Base-by-base conservation (phyloP, 2,113 vertebrate species). In the Orcinus orca region DNA sequence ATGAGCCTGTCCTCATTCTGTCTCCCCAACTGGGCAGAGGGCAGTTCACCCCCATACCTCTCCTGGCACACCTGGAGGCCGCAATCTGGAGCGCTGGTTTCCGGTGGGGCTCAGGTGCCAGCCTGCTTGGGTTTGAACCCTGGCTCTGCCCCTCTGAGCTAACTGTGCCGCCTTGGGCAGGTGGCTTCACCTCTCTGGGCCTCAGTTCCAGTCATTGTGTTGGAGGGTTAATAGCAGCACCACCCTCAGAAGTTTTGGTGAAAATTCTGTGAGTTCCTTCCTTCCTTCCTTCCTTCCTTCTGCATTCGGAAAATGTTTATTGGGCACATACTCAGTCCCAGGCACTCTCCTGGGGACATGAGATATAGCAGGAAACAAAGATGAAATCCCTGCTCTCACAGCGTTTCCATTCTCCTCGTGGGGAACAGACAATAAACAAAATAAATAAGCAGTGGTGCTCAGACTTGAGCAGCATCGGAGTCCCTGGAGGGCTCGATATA, bases 161-260 rank as follows among this genome's bases (percentile, higher is more conserved):
- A 10, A 3, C 58, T 74, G 10, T 60, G 88, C 50, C 10, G 8
- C 36, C 81, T 73, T 20, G 13, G 36, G 41, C 70, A 79, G 26
- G 33, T 77, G 9, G 50, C 41, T 62, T 93, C 60, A n/a, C 8
- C 26, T 83, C 84, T 93, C 77, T 79, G 90, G 79, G 53, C 77
- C 79, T 55, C 29, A 3, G 26, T 41, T 20, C 50, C 29, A 21
- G 8, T 53, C 25, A 8, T 8, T 10, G 10, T 33, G 23, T 74
- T 21, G 17, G 83, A 31, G 20, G 36, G 60, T 53, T 58, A 18
- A 55, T 26, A 29, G 58, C 26, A 74, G 6, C 58, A n/a, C 38
- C 33, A 50, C 4, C 47, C 26, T 94, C 38, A 23, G 73, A 38
- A 79, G 65, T 18, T 47, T 58, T 8, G 23, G 41, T 41, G 55